phyloP scores from a whole-genome alignment of 2,113 vertebrate species.

The human region GRCh38 chr4:143418501-143419000 shows the following conservation, averaged over 20 bases:
- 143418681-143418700: slow-evolving; percentile 5
- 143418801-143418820: not conserved
- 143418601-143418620: not conserved
- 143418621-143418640: not conserved
- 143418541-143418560: not conserved
- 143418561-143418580: not conserved
- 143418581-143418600: not conserved
- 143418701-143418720: not conserved
- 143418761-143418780: not conserved
- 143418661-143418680: not conserved
- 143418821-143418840: not conserved
- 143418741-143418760: not conserved
- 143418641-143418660: not conserved
- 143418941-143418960: not conserved
- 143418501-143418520: not conserved
- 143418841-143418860: not conserved
- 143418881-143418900: not conserved
- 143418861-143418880: not conserved
- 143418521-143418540: not conserved
- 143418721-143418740: not conserved
- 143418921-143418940: not conserved
- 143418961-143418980: not conserved
- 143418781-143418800: not conserved
- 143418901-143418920: not conserved
- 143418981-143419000: not conserved